These are phyloP conservation scores for Microcebus murinus DNA, from an alignment of 2,113 vertebrate species.

Conservation along the genomic window DNA sequence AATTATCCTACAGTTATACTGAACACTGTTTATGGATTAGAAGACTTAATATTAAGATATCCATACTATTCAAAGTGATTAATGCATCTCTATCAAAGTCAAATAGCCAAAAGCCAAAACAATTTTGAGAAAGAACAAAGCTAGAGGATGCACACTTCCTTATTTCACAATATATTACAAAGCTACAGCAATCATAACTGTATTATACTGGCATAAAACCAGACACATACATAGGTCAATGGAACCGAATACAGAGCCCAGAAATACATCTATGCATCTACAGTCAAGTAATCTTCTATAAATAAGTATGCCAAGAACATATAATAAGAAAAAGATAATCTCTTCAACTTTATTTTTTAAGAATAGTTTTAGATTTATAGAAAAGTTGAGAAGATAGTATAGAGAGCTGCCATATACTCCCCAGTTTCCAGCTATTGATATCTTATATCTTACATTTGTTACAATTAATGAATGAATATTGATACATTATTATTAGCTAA, in stretches of 20 bases:
- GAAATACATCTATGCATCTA: conserved; percentile 23
- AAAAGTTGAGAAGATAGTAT: conserved; percentile 41
- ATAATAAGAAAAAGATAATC: not conserved
- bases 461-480: conserved; percentile 2
- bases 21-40: not conserved
- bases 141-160: not conserved
- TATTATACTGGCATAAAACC: not conserved
- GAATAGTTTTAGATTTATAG: conserved; percentile 15
- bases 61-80: not conserved
- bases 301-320: not conserved
- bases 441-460: conserved; percentile 7
- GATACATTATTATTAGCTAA: conserved; percentile 22
- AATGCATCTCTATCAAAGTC: not conserved
- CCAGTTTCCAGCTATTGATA: conserved; percentile 7
- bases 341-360: conserved; percentile 26
- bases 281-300: not conserved
- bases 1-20: too few species aligned
- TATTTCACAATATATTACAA: conserved; percentile 20
- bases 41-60: not conserved
- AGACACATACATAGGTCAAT: not conserved
- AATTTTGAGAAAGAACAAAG: conserved; percentile 26
- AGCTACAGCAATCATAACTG: conserved; percentile 13
- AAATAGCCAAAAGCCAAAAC: conserved; percentile 22
- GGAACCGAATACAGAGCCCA: not conserved
- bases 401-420: not conserved